phyloP scores from a whole-genome alignment of 2,113 vertebrate species.

The Pedionomus torquatus region DNA sequence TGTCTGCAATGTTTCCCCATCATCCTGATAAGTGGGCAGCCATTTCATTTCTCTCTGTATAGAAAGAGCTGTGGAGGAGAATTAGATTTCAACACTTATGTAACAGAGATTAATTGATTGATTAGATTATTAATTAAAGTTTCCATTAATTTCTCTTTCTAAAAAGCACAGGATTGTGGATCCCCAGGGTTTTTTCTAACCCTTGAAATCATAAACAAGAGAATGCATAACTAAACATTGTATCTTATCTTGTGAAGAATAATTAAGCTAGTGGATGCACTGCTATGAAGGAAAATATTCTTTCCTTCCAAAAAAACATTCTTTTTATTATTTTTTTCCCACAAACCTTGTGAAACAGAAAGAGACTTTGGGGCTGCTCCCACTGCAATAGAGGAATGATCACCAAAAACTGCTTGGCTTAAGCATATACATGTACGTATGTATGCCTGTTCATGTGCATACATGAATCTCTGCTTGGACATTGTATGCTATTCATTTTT shows the following conservation, averaged over 20 bases:
- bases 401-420: background rate
- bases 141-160: slow-evolving; percentile 77
- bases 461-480: background rate
- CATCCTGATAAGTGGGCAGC: slow-evolving; percentile 73
- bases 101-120: slow-evolving; percentile 82
- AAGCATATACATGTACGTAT: background rate
- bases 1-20: slow-evolving; percentile 60
- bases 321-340: too few species aligned
- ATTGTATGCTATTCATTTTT: background rate
- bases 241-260: slow-evolving; percentile 71
- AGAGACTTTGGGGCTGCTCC: background rate
- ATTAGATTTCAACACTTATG: slow-evolving; percentile 75
- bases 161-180: slow-evolving; percentile 61
- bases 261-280: slow-evolving; percentile 62
- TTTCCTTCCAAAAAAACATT: slow-evolving; percentile 23
- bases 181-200: slow-evolving; percentile 70
- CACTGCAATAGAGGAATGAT: background rate
- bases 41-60: slow-evolving; percentile 63
- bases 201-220: slow-evolving; percentile 79
- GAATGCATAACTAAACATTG: slow-evolving; percentile 74
- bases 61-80: slow-evolving; percentile 74
- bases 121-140: slow-evolving; percentile 86
- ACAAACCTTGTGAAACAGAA: background rate
- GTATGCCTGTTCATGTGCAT: background rate
- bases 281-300: slow-evolving; percentile 30